phyloP scores from a whole-genome alignment of 2,113 vertebrate species.

The Bucco capensis region DNA sequence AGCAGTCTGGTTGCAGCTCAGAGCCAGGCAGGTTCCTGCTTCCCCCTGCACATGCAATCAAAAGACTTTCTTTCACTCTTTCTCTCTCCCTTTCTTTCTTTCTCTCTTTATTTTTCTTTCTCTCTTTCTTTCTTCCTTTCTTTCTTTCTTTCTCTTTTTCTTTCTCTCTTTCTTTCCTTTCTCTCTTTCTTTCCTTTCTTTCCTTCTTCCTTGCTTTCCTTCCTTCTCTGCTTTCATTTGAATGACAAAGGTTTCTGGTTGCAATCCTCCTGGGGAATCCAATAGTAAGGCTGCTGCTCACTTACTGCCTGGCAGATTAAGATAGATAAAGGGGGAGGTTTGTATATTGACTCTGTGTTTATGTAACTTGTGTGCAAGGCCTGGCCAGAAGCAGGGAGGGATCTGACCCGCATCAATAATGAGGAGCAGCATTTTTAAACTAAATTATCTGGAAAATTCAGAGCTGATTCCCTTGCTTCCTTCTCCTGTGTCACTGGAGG shows the following conservation, averaged over 20 bases:
- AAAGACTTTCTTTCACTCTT: no score
- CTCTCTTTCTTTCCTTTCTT: no score
- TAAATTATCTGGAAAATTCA: conserved; percentile 67
- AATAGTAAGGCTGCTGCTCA: conserved; percentile 11
- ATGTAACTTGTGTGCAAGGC: conserved; percentile 3
- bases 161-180: no score
- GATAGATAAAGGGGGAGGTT: conserved; percentile 36
- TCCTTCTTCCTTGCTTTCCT: no score
- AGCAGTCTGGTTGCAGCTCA: background rate
- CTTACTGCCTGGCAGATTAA: conserved; percentile 23
- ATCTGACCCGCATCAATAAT: conserved; percentile 50
- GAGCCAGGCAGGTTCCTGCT: background rate
- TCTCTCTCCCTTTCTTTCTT: background rate
- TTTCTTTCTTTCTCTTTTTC: background rate
- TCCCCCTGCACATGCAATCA: background rate
- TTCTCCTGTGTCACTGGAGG: conserved; percentile 55
- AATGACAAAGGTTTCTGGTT: conserved; percentile 61
- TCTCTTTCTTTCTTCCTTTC: accelerated
- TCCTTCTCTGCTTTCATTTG: background rate
- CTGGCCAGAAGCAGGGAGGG: conserved; percentile 19
- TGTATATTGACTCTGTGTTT: conserved; percentile 27
- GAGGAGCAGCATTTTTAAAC: conserved; percentile 49
- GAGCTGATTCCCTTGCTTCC: background rate
- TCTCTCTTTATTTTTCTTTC: accelerated
- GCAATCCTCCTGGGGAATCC: conserved; percentile 22